These are phyloP conservation scores for Psittacula cyanocephala DNA, from an alignment of 2,113 vertebrate genomes.

Conservation along the genomic window DNA sequence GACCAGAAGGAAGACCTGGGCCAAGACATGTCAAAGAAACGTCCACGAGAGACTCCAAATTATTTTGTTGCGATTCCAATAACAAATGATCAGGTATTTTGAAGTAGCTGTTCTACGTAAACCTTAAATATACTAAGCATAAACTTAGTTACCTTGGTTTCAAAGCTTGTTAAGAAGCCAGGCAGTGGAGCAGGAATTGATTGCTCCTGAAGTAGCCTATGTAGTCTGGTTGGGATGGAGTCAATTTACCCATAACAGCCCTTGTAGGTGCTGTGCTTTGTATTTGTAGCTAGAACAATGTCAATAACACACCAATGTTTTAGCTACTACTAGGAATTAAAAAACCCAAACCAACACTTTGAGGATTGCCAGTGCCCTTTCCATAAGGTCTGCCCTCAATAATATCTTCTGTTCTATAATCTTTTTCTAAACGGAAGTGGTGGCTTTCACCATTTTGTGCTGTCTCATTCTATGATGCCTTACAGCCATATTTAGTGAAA, in stretches of 20 bases:
- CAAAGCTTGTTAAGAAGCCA: background rate
- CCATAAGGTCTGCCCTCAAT: background rate
- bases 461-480: background rate
- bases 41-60: slow-evolving; percentile 2
- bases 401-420: background rate
- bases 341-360: background rate
- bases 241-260: background rate
- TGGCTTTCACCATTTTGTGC: background rate
- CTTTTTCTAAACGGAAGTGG: background rate
- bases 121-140: background rate
- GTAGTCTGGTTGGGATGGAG: background rate
- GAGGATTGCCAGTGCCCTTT: background rate
- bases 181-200: background rate
- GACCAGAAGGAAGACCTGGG: background rate
- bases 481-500: background rate
- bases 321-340: background rate
- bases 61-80: slow-evolving; percentile 65
- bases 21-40: background rate
- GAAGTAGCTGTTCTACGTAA: background rate
- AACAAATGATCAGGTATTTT: slow-evolving; percentile 60
- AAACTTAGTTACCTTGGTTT: background rate
- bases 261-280: background rate
- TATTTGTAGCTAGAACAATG: background rate
- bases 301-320: background rate
- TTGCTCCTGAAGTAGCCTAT: background rate